These are phyloP conservation scores for Morelia viridis DNA, from an alignment of 2,797 vertebrate species.

Conservation along the genomic window DNA sequence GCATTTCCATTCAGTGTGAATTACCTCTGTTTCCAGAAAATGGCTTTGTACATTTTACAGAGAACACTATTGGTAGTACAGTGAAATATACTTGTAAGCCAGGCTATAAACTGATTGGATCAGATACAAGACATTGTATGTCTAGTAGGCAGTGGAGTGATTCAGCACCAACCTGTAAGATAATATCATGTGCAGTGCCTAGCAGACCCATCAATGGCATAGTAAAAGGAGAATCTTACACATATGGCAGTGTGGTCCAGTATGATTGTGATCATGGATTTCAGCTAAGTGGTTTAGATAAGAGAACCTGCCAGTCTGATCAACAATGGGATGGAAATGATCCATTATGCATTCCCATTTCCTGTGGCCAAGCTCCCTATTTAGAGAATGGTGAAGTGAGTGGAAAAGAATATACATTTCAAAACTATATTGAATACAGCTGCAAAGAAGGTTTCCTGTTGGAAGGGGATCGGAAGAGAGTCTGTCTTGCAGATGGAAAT, in stretches of 20 bases:
- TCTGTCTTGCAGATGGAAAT: slow-evolving; percentile 86
- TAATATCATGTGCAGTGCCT: slow-evolving; percentile 79
- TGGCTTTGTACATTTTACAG: slow-evolving; percentile 82
- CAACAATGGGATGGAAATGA: slow-evolving; percentile 83
- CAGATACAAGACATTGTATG: slow-evolving; percentile 82
- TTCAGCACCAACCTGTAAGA: slow-evolving; percentile 77
- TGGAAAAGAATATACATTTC: slow-evolving; percentile 81
- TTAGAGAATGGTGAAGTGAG: slow-evolving; percentile 75
- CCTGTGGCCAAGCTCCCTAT: slow-evolving; percentile 80
- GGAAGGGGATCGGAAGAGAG: slow-evolving; percentile 76
- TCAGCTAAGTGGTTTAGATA: slow-evolving; percentile 76
- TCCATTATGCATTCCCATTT: slow-evolving; percentile 83
- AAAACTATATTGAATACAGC: slow-evolving; percentile 76
- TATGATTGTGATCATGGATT: slow-evolving; percentile 88
- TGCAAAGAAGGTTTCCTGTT: slow-evolving; percentile 85
- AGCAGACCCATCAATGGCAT: slow-evolving; percentile 77
- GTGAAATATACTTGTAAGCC: slow-evolving; percentile 84
- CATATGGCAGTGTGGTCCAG: slow-evolving; percentile 73
- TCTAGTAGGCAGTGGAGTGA: slow-evolving; percentile 85
- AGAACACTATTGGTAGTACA: slow-evolving; percentile 78
- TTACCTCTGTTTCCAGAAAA: slow-evolving; percentile 80
- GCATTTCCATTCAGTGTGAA: slow-evolving; percentile 84
- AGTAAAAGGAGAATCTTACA: slow-evolving; percentile 76
- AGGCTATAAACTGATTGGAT: slow-evolving; percentile 84
- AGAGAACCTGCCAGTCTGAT: slow-evolving; percentile 81